Conservation (phyloP, 2,888 invertebrate genomes). For the Caenorhabditis sp. region DNA sequence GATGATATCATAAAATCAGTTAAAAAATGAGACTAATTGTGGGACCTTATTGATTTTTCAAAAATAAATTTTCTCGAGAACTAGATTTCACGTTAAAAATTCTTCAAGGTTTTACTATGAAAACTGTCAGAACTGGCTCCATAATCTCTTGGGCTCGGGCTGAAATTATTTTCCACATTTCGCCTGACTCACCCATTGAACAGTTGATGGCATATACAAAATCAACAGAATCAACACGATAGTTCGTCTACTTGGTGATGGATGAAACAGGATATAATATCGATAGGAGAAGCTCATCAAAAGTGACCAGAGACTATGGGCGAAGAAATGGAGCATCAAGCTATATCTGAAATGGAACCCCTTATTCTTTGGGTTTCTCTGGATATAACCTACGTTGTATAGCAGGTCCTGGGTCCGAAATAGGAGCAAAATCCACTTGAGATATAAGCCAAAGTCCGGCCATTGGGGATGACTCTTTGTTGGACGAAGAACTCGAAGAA, state of each 20-base stretch:
- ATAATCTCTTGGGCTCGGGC: too few species aligned
- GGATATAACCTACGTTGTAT: not conserved
- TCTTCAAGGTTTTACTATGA: too few species aligned
- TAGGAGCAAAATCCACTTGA: conserved; percentile 6
- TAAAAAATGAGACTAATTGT: too few species aligned
- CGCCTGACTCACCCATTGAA: conserved; percentile 8
- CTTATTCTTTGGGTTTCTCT: too few species aligned
- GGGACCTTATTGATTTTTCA: too few species aligned
- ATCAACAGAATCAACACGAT: conserved; percentile 16
- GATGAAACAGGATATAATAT: conserved; percentile 34
- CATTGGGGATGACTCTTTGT: conserved; percentile 9
- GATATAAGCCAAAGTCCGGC: conserved; percentile 5
- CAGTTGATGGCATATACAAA: conserved; percentile 23
- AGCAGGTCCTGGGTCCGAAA: conserved; percentile 4
- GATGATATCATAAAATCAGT: too few species aligned
- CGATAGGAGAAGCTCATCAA: conserved; percentile 33
- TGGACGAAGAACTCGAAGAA: conserved; percentile 24
- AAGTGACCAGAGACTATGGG: conserved; percentile 37
- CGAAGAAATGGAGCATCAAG: conserved; percentile 25
- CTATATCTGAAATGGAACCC: conserved; percentile 33
- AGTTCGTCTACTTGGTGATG: conserved; percentile 19
- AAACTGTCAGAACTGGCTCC: too few species aligned
- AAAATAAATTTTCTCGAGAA: too few species aligned
- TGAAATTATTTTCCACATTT: too few species aligned
- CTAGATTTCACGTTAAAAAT: too few species aligned